These are phyloP conservation scores for Aurelia sp. DNA, from an alignment of 30 jellyfish, hydroid and myxozoan genomes.

Conservation along the genomic window DNA sequence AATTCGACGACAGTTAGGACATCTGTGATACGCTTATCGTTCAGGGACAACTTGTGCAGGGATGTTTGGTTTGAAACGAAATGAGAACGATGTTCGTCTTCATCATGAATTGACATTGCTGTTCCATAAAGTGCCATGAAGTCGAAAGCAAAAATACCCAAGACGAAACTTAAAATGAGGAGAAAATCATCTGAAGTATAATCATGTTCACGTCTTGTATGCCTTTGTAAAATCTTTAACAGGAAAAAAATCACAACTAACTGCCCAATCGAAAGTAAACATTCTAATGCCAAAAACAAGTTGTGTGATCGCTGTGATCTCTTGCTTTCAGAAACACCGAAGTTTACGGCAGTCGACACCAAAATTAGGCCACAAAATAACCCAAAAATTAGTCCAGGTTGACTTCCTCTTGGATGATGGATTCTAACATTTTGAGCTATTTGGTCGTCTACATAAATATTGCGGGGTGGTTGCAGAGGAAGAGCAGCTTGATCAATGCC, in stretches of 20 bases:
- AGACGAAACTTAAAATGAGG: neutral
- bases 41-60: neutral
- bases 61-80: neutral
- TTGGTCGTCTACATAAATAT: neutral
- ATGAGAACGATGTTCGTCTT: neutral
- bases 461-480: neutral
- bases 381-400: slow-evolving; percentile 21
- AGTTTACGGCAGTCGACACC: slow-evolving; percentile 8
- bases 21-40: neutral
- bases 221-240: neutral
- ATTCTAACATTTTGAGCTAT: neutral
- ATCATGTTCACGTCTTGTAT: neutral
- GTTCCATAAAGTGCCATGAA: slow-evolving; percentile 13
- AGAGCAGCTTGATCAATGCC: neutral
- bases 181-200: neutral
- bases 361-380: neutral
- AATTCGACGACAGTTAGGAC: neutral
- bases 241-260: neutral
- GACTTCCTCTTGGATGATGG: slow-evolving; percentile 1
- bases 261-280: neutral
- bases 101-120: neutral
- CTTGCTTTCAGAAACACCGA: slow-evolving; percentile 6
- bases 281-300: neutral
- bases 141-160: slow-evolving; percentile 9
- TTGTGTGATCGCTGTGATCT: neutral